Percentiles rank a stretch among this genome's conserved stretches.
Conservation (phyloP, 2,797 vertebrate genomes). For the Pangasius larnaudii region DNA sequence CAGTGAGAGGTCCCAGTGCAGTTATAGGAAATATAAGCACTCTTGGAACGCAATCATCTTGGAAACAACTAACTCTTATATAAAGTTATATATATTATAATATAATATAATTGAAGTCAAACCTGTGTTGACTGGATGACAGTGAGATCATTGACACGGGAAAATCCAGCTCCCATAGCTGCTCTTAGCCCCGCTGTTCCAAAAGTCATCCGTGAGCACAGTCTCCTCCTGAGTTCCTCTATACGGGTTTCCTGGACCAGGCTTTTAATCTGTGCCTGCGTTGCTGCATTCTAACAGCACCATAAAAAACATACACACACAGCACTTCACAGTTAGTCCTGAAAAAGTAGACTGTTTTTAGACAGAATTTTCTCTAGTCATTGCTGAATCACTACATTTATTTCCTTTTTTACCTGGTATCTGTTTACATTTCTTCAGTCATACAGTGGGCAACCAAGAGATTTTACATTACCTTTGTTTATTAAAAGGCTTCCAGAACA, state of each 20-base stretch:
- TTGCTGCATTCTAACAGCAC: slow-evolving; percentile 80
- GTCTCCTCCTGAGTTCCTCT: slow-evolving; percentile 81
- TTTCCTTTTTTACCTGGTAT: background rate
- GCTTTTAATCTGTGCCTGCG: slow-evolving; percentile 83
- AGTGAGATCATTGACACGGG: slow-evolving; percentile 92
- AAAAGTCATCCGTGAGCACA: slow-evolving; percentile 86
- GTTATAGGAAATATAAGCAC: background rate
- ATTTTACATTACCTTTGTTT: background rate
- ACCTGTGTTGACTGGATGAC: slow-evolving; percentile 95
- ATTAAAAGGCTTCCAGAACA: background rate
- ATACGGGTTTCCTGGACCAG: slow-evolving; percentile 75
- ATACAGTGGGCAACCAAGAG: background rate
- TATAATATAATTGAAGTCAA: background rate
- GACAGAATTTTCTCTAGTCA: background rate
- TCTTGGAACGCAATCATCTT: background rate
- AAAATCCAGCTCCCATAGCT: slow-evolving; percentile 92
- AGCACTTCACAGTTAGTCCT: background rate
- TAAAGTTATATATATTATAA: background rate
- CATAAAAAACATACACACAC: background rate
- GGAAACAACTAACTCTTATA: background rate
- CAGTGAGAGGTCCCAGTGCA: background rate
- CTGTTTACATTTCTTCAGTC: background rate
- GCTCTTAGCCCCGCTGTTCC: slow-evolving; percentile 92
- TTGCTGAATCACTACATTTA: background rate
- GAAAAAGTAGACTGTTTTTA: background rate